A percentile compares a stretch with the other conserved stretches of the same genome.
phyloP scores from a whole-genome alignment of 2,888 invertebrate genomes.

The Mystacides longicornis region DNA sequence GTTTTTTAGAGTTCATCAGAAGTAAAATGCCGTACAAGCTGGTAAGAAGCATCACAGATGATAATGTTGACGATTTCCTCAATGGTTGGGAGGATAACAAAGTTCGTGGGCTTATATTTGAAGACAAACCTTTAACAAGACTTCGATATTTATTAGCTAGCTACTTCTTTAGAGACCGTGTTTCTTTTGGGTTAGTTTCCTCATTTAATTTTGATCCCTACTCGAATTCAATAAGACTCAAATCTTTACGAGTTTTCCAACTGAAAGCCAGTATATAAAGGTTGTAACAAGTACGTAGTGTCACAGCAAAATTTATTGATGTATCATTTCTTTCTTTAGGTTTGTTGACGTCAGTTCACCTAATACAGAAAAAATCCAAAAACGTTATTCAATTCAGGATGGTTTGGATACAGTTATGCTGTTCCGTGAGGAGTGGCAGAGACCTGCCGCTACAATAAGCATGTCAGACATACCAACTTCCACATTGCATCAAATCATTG shows the following conservation, averaged over 20 bases:
- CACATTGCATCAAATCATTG: constrained; percentile 81
- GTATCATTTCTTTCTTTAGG: constrained; percentile 41
- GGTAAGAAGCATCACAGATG: constrained; percentile 61
- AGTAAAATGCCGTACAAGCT: constrained; percentile 79
- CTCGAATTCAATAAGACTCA: no score
- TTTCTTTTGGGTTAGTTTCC: constrained; percentile 72
- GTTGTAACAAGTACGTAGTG: no score
- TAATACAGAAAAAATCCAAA: constrained; percentile 56
- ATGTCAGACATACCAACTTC: constrained; percentile 86
- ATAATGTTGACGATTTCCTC: constrained; percentile 69
- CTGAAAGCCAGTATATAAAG: no score
- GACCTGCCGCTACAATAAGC: constrained; percentile 78
- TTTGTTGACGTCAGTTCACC: constrained; percentile 57
- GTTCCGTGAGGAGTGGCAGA: constrained; percentile 77
- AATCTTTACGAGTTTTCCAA: no score
- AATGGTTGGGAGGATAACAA: constrained; percentile 88
- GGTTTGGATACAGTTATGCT: constrained; percentile 75
- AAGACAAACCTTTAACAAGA: constrained; percentile 66
- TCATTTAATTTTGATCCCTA: no score
- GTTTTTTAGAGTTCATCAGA: constrained; percentile 69
- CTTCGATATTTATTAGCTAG: constrained; percentile 84
- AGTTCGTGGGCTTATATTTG: constrained; percentile 83
- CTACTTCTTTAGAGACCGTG: constrained; percentile 75
- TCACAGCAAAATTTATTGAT: no score
- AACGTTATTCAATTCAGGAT: constrained; percentile 48